Evolutionary conservation across 2,797 vertebrate species (phyloP), one percentile per base, ranked within the genome.

Genomic region (Antennarius maculatus): DNA sequence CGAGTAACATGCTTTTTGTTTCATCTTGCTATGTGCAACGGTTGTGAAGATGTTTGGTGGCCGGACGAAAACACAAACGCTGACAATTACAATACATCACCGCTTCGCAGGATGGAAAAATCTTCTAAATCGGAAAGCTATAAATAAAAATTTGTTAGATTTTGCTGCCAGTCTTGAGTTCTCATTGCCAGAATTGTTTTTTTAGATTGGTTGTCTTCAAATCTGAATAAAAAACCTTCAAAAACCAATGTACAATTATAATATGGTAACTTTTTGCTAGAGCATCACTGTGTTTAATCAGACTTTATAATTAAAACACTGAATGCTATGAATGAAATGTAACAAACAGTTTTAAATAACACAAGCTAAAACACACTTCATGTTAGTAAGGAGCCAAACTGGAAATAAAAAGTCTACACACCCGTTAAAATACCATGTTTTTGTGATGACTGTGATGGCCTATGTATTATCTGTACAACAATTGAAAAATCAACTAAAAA

Each of bases 231-330:
- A 58, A 8, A 23, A 52, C 29, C 5, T 23, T 18, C 18, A 6
- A 0, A 17, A 12, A 47, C 28, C 23, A 12, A 66, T 17, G 34
- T 39, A 41, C 10, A 37, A 39, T 7, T 13, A 18, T 23, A 45
- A 11, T 1, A 43, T 53, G 42, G 34, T n/a, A n/a, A n/a, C n/a
- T n/a, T n/a, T n/a, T n/a, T n/a, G n/a, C 23, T 41, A 46, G 27
- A 54, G 12, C 0, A 5, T 8, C 15, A 48, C 51, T 9, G 8
- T 41, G 42, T 63, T 51, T 6, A 66, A 17, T 47, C 37, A 60
- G 13, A 61, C 17, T 27, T 56, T 13, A 62, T 72, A 41, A 50
- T 64, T 76, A 65, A 71, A 77, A 66, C n/a, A 73, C 41, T 0
- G 50, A 39, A 46, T 46, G 69, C 42, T 47, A 17, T 53, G 3